Base-by-base conservation (phyloP, 2,113 vertebrate species). In the Lutjanus erythropterus region DNA sequence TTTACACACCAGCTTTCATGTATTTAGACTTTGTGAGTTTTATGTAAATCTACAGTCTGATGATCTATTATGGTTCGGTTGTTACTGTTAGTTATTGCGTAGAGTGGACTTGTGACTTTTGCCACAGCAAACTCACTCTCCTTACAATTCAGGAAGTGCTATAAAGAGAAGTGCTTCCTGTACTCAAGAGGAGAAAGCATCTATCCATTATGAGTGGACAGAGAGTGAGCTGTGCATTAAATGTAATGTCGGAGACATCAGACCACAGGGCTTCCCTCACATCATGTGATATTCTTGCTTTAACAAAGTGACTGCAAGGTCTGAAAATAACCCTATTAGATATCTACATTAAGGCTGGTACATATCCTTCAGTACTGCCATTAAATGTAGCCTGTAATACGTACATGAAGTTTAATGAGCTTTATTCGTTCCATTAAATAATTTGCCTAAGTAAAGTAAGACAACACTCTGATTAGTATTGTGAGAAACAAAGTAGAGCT, bases 151-250 rank as follows among this genome's bases (percentile, higher is more conserved):
- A 67, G 87, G 69, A 91, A 89, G 83, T 60, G 55, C 73, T 78
- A 47, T 78, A 69, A 31, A 81, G 56, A 72, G 21, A 18, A 84
- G 44, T 29, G 58, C 80, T 89, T 92, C 90, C 90, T 49, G 75
- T 75, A 69, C 75, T 86, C 35, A 49, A 71, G 72, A 70, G 76
- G 41, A 53, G 44, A 82, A 71, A 78, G 27, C 49, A 42, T 83
- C 50, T 65, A 39, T 89, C 80, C 67, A 67, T 89, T 80, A 88
- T 56, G 46, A 49, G 53, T 37, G 4, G 27, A 64, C 53, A 47
- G 49, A 64, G 61, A 44, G 49, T 19, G 23, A 39, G 60, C 19
- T 35, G 52, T n/a, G 42, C 53, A 64, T 77, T 61, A 67, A 78
- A 33, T 61, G 62, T 60, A 69, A 72, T 41, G 11, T 70, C 0